phyloP scores from a whole-genome alignment of 2,797 vertebrate genomes.

The Falco columbarius region DNA sequence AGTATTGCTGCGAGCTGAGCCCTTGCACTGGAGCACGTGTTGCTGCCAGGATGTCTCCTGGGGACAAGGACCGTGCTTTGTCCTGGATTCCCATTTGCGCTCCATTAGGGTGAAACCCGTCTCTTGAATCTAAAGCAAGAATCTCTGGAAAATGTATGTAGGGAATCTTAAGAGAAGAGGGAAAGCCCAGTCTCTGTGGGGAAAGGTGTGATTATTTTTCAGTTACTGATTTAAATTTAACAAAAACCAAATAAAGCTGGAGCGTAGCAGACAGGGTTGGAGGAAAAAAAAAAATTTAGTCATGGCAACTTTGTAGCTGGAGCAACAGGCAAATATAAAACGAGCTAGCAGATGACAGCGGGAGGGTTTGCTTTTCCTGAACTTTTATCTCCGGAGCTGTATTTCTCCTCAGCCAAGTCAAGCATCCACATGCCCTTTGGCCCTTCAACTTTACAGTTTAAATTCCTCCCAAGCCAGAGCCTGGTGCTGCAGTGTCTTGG shows the following conservation, averaged over 20 bases:
- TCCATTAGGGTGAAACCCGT: background rate
- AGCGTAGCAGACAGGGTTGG: background rate
- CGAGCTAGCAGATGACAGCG: background rate
- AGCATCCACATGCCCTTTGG: constrained; percentile 41
- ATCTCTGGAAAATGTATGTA: background rate
- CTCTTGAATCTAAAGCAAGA: background rate
- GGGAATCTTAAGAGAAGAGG: background rate
- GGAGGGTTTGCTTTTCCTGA: constrained; percentile 45
- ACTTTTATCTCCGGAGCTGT: constrained; percentile 27
- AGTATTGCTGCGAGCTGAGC: background rate
- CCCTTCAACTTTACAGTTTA: constrained; percentile 12
- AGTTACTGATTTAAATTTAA: background rate
- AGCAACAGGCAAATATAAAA: constrained; percentile 27
- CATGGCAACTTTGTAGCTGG: constrained; percentile 11
- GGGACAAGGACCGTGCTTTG: background rate
- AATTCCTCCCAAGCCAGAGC: constrained; percentile 39
- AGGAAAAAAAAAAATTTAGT: background rate
- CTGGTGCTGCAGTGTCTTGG: background rate
- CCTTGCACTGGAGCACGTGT: background rate
- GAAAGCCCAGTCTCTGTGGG: background rate
- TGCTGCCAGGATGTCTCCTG: background rate
- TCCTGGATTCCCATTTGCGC: background rate
- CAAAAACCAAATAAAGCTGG: background rate
- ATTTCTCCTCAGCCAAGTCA: constrained; percentile 18
- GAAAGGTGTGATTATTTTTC: background rate